Base-by-base conservation (phyloP, 2,113 vertebrate genomes). In the Brachyhypopomus gauderio region DNA sequence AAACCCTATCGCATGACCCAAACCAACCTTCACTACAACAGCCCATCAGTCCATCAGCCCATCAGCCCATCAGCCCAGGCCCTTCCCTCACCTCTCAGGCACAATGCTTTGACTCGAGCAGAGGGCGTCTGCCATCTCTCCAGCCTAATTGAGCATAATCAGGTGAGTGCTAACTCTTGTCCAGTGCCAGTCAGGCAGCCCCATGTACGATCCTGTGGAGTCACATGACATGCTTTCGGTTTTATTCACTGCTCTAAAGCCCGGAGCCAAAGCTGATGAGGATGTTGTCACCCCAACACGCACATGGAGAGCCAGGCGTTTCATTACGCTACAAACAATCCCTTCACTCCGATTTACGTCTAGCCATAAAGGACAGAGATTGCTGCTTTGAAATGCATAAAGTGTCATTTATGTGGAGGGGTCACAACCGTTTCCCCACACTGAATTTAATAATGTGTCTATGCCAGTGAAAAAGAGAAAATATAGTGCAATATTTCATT, bases 101-200 rank as follows among this genome's bases (percentile, higher is more conserved):
- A 48, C 86, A 84, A 86, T 89, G 89, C 86, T 91, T 89, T 91
- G 93, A 93, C 92, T 91, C 87, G 86, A 87, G 79, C 17, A 27
- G 77, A 92, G 93, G 85, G 92, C 93, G 89, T 38, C 85, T 92
- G 88, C 89, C 89, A 89, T 83, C 88, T 87, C 85, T 87, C 77
- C 88, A 89, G 88, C 83, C 86, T 90, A 86, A 89, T 91, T 85
- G 77, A 52, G 90, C 81, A 91, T 91, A 94, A 93, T 94, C 88
- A 91, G 75, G 87, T 88, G 81, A 75, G 85, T 83, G 85, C 86
- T 84, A 77, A 78, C 70, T 58, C 83, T 66, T 73, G 84, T 88
- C 83, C 73, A 14, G 3, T 67, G 62, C 52, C 72, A 81, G 87
- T 88, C 86, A 84, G 80, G 83, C 80, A 79, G 80, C 83, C 83